Evolutionary conservation across 2,113 vertebrate species (phyloP).

Genomic region (Cynopterus brachyotis): DNA sequence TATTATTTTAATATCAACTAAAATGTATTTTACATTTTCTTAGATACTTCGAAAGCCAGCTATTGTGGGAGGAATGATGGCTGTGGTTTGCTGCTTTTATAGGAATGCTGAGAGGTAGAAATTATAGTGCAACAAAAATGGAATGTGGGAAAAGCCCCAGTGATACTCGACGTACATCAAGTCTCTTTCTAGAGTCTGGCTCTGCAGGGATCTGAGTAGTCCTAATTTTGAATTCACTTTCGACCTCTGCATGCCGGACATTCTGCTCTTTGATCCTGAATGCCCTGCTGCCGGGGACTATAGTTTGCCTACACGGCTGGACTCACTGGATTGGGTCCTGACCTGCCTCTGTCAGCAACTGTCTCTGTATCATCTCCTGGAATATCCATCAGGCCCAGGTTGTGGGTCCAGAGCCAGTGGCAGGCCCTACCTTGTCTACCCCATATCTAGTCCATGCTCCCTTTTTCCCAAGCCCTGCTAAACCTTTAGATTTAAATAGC

Average conservation of each 20-base stretch:
- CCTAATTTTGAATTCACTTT: background rate
- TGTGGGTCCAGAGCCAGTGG: background rate
- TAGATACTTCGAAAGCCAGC: background rate
- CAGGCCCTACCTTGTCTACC: background rate
- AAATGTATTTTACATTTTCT: slow-evolving; percentile 50
- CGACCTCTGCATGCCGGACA: background rate
- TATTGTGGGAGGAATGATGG: background rate
- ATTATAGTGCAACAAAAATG: slow-evolving; percentile 26
- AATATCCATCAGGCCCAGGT: background rate
- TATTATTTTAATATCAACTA: slow-evolving; percentile 41
- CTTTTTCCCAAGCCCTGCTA: background rate
- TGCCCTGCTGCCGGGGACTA: background rate
- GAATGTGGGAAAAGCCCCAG: background rate
- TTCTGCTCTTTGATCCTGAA: background rate
- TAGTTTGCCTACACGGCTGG: background rate
- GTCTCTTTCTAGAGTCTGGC: background rate
- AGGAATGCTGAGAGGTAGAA: slow-evolving; percentile 1
- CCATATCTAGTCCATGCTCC: background rate
- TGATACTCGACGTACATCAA: background rate
- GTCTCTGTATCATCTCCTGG: background rate
- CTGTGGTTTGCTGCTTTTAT: background rate
- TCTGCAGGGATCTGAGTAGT: background rate
- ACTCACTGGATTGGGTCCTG: background rate
- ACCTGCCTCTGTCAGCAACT: background rate
- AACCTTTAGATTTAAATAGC: background rate